Base-by-base conservation (phyloP, 2,888 invertebrate genomes). In the Ornithoptera alexandrae region DNA sequence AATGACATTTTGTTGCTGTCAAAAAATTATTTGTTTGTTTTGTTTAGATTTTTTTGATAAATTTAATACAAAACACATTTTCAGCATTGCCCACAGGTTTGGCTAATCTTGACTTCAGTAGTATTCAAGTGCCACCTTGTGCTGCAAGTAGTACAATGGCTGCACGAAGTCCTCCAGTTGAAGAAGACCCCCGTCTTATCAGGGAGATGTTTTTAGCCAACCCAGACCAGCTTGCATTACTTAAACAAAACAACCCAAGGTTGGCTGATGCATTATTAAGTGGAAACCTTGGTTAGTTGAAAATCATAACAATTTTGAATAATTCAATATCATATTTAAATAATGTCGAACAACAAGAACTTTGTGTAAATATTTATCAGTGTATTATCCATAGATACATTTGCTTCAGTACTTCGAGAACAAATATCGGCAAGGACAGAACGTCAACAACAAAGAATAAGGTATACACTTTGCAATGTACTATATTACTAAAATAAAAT, bases 211-310 rank as follows among this genome's bases (percentile, higher is more conserved):
- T 98, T 78, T 86, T 97, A 60, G 95, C 96, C 42, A 97, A 97
- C 88, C 98, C 98, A 0, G 97, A 98, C 82, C 97, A 98, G 83
- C 89, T 98, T 69, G 96, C 98, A 1, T 85, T 98, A 71, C 92
- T 99, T 10, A 97, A 97, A 83, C 98, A 98, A 85, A 97, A 98
- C 81, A 99, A 99, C 92, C 97, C 98, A 8, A 94, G 96, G 75
- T 89, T 99, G 71, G 98, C 98, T 15, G 98, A 98, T 85, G 98
- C 99, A 22, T 88, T 98, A 39, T 93, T 97, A 1, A 97, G 96
- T 78, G 98, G 97, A 39, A 96, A 96, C 85, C 93, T 97, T 75
- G 96, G 96, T 96, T 87, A 82, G 87, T 72, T 22, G 3, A 24
- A 24, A 61, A 61, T 62, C 58, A 46, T 0, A 56, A 56, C 46